A percentile compares a stretch with the other conserved stretches of the same genome.
phyloP scores from a whole-genome alignment of 2,797 vertebrate genomes.

The Lagorchestes hirsutus region DNA sequence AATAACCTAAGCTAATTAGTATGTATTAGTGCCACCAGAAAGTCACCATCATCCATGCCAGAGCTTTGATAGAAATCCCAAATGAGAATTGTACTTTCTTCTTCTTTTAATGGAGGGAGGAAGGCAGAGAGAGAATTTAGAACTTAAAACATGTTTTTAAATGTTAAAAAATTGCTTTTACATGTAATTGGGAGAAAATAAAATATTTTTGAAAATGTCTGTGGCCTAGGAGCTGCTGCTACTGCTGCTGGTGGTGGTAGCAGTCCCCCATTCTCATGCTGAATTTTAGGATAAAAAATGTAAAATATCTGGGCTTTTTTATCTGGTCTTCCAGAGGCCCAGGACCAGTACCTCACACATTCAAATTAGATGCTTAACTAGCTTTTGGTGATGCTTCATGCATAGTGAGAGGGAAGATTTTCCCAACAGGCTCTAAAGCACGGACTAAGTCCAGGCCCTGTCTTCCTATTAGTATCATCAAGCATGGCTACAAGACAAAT shows the following conservation, averaged over 20 bases:
- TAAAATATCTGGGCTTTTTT: not conserved
- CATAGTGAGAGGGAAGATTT: constrained; percentile 17
- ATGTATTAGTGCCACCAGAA: not conserved
- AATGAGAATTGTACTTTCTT: not conserved
- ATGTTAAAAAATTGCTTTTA: not conserved
- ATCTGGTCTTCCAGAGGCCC: not conserved
- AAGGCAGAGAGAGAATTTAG: not conserved
- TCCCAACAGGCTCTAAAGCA: constrained; percentile 27
- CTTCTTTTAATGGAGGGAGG: not conserved
- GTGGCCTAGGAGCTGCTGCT: too few relatives aligned
- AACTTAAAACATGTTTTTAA: not conserved
- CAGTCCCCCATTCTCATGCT: not conserved
- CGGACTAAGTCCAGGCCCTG: constrained; percentile 11
- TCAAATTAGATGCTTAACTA: not conserved
- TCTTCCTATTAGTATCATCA: not conserved
- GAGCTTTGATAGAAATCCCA: not conserved
- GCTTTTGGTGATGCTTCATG: not conserved
- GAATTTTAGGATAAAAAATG: not conserved
- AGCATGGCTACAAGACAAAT: not conserved
- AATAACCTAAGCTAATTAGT: too few relatives aligned
- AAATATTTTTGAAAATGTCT: too few relatives aligned
- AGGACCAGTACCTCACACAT: not conserved
- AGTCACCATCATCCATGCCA: not conserved
- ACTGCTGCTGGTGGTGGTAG: too few relatives aligned
- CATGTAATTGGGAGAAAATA: too few relatives aligned